Percentiles rank a stretch among this genome's conserved stretches.
phyloP scores from a whole-genome alignment of 2,888 invertebrate species.

The Augochlorella aurata region DNA sequence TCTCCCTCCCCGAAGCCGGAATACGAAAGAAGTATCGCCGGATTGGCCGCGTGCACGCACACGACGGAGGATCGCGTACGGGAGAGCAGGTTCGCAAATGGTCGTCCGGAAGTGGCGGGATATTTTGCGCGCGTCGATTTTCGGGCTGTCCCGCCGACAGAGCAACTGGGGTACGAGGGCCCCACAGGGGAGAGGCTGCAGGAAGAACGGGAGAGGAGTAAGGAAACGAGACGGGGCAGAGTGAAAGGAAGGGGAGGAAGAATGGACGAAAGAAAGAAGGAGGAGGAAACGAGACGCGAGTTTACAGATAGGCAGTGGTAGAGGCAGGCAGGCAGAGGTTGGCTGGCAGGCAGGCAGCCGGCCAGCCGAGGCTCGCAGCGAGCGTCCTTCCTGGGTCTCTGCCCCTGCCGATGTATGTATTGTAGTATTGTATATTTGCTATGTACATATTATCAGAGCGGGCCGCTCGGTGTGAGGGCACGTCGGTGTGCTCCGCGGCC shows the following conservation, averaged over 20 bases:
- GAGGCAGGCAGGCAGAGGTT: conserved; percentile 50
- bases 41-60: not conserved
- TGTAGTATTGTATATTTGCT: conserved; percentile 77
- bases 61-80: not conserved
- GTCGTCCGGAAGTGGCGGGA: conserved; percentile 50
- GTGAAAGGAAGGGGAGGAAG: not conserved
- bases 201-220: not conserved
- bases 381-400: conserved; percentile 82
- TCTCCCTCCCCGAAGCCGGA: not conserved
- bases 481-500: conserved; percentile 39
- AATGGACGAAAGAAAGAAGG: conserved; percentile 13
- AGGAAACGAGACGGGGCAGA: conserved; percentile 1
- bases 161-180: conserved; percentile 41
- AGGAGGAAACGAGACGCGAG: conserved; percentile 56
- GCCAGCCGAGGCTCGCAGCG: conserved; percentile 64
- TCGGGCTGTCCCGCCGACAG: not conserved
- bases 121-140: conserved; percentile 48
- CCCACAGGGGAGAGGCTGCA: not conserved
- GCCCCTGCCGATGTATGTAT: conserved; percentile 76
- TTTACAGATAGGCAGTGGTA: conserved; percentile 67
- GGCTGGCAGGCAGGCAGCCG: conserved; percentile 56
- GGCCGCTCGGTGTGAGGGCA: conserved; percentile 56
- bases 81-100: conserved; percentile 23
- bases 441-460: conserved; percentile 76
- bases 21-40: not conserved